phyloP scores from a whole-genome alignment of 1,140 invertebrate species.

The Caenorhabditis remanei region DNA sequence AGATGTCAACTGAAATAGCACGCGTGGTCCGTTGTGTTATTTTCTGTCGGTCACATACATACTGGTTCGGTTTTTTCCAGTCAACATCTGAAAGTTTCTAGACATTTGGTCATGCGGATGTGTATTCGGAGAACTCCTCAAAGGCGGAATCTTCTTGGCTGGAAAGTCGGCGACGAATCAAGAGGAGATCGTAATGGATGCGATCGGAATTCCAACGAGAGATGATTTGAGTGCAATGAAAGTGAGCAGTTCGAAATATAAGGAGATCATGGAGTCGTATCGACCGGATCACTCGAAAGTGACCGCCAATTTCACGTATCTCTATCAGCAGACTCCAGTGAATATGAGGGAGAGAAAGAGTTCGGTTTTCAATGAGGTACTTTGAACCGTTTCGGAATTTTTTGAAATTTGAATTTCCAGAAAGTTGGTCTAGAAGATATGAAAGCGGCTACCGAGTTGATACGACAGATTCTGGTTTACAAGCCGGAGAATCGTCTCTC shows the following conservation, averaged over 20 bases:
- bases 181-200: constrained; percentile 97
- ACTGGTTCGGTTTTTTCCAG: no score
- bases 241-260: constrained; percentile 51
- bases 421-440: neutral
- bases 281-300: neutral
- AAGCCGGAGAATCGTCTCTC: constrained; percentile 57
- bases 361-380: constrained; percentile 15
- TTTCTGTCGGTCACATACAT: no score
- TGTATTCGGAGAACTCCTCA: constrained; percentile 90
- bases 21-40: no score
- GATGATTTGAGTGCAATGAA: constrained; percentile 66
- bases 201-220: constrained; percentile 93
- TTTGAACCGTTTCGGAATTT: neutral
- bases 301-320: neutral
- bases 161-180: constrained; percentile 98
- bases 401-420: constrained; percentile 54
- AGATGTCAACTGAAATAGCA: no score
- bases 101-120: constrained; percentile 99
- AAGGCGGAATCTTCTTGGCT: constrained; percentile 97
- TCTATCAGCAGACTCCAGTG: neutral
- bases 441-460: constrained; percentile 58
- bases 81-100: neutral
- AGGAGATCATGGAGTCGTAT: neutral
- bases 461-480: constrained; percentile 65
- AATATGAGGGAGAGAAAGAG: neutral